A percentile compares a stretch with the other conserved stretches of the same genome.
Conservation (phyloP, 2,888 invertebrate species). For the Phaonia tiefii region DNA sequence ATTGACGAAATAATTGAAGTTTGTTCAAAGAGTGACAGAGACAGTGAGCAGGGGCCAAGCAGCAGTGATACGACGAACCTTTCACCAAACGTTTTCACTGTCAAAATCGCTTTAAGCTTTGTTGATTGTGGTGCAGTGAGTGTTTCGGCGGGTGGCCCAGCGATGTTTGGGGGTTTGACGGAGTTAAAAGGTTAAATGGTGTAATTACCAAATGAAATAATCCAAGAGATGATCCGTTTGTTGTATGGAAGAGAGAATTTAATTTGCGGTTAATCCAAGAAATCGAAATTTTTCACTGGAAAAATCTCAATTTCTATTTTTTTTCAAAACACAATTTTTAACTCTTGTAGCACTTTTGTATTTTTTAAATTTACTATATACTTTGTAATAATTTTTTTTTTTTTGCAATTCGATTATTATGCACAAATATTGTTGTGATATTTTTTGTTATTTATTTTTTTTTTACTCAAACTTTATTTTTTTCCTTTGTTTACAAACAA, state of each 20-base stretch:
- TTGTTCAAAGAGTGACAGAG: background rate
- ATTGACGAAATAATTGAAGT: slow-evolving; percentile 50
- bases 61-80: background rate
- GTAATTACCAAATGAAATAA: slow-evolving; percentile 13
- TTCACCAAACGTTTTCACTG: slow-evolving; percentile 6
- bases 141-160: background rate
- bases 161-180: no score
- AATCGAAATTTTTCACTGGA: no score
- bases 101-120: slow-evolving; percentile 9
- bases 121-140: background rate
- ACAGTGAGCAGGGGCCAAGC: no score
- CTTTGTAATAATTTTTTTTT: background rate
- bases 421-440: slow-evolving; percentile 5
- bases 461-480: no score
- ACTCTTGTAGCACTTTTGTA: background rate
- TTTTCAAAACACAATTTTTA: background rate
- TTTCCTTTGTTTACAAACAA: slow-evolving; percentile 33
- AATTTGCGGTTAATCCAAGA: no score
- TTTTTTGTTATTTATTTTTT: slow-evolving; percentile 16
- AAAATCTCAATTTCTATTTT: no score
- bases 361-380: background rate
- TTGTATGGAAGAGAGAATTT: background rate
- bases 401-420: slow-evolving; percentile 6
- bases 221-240: slow-evolving; percentile 19
- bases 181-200: slow-evolving; percentile 24